These are phyloP conservation scores for Spodoptera picta DNA, from an alignment of 2,888 invertebrate genomes.

Conservation along the genomic window DNA sequence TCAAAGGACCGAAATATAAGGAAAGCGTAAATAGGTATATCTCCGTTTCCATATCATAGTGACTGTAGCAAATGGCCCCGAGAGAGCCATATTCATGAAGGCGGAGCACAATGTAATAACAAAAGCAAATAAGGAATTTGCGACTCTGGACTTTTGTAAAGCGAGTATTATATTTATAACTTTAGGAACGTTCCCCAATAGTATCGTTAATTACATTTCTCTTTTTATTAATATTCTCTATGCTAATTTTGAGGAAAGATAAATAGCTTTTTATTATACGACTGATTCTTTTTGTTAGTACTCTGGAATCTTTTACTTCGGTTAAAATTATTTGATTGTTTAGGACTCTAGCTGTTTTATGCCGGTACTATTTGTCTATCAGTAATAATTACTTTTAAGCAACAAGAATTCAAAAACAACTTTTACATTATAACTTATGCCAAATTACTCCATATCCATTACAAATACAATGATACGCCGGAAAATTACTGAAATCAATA, in stretches of 20 bases:
- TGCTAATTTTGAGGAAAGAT: constrained; percentile 25
- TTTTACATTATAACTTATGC: too few relatives aligned
- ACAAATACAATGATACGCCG: constrained; percentile 48
- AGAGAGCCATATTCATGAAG: constrained; percentile 64
- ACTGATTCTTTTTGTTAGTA: too few relatives aligned
- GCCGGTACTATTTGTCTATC: too few relatives aligned
- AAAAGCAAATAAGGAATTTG: constrained; percentile 67
- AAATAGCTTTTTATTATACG: too few relatives aligned
- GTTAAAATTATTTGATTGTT: too few relatives aligned
- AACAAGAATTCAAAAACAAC: too few relatives aligned
- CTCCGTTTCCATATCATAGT: constrained; percentile 59
- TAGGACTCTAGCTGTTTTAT: too few relatives aligned
- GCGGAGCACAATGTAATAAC: constrained; percentile 61
- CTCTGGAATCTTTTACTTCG: too few relatives aligned
- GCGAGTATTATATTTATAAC: constrained; percentile 38
- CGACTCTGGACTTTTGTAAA: constrained; percentile 47
- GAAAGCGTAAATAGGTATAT: constrained; percentile 57
- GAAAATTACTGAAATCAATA: constrained; percentile 66
- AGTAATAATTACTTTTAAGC: too few relatives aligned
- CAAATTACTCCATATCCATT: too few relatives aligned
- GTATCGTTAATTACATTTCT: constrained; percentile 39
- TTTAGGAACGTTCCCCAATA: constrained; percentile 41
- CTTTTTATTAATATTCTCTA: constrained; percentile 43
- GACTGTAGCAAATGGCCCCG: constrained; percentile 58
- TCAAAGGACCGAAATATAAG: constrained; percentile 55